Conservation (phyloP, 1,140 invertebrate species). For the Pentalonia nigronervosa region DNA sequence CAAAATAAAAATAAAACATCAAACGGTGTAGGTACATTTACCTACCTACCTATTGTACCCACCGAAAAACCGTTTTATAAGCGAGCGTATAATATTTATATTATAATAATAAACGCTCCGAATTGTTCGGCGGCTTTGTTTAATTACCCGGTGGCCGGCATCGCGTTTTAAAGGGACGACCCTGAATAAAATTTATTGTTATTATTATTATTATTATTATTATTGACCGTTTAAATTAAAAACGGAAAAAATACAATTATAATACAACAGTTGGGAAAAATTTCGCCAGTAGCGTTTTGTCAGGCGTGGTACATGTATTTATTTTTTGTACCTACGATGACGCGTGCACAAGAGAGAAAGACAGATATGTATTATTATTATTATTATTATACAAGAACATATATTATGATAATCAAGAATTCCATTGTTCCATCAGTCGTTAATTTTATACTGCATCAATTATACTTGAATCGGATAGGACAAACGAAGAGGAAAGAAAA, state of each 20-base stretch:
- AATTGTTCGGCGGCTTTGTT: background rate
- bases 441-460: constrained; percentile 49
- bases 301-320: background rate
- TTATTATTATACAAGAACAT: constrained; percentile 21
- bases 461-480: constrained; percentile 23
- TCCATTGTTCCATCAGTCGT: constrained; percentile 33
- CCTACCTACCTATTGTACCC: background rate
- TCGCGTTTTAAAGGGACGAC: background rate
- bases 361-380: constrained; percentile 26
- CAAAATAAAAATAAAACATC: background rate
- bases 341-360: constrained; percentile 10
- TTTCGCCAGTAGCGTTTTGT: constrained; percentile 8
- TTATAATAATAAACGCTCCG: background rate
- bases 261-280: background rate
- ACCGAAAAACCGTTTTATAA: background rate
- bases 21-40: background rate
- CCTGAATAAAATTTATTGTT: background rate
- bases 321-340: background rate
- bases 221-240: background rate
- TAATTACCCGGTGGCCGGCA: background rate
- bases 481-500: background rate
- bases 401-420: constrained; percentile 27
- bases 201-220: background rate
- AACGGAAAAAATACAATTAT: background rate
- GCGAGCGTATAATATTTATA: background rate